Conservation (phyloP, 2,888 invertebrate species). For the Cryptophagus acutangulus region DNA sequence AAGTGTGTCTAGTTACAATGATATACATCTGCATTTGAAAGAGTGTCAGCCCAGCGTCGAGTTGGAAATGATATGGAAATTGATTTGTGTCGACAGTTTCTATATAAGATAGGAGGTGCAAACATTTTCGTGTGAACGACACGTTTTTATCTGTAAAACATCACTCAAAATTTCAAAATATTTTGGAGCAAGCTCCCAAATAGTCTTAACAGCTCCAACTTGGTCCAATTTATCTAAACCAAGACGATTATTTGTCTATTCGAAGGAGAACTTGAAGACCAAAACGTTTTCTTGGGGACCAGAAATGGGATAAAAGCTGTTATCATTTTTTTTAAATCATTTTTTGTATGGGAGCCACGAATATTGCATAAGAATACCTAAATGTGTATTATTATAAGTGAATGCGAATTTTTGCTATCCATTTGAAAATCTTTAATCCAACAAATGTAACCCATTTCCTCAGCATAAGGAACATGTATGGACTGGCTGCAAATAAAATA, state of each 20-base stretch:
- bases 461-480: constrained; percentile 35
- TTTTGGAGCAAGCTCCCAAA: no score
- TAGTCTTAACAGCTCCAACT: no score
- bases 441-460: constrained; percentile 48
- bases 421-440: constrained; percentile 44
- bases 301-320: no score
- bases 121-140: constrained; percentile 6
- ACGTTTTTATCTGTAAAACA: constrained; percentile 7
- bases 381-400: no score
- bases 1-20: constrained; percentile 41
- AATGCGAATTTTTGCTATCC: constrained; percentile 39
- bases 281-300: no score
- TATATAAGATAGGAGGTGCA: constrained; percentile 5
- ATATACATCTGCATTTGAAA: constrained; percentile 46
- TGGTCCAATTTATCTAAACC: no score
- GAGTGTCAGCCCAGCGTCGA: constrained; percentile 41
- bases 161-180: constrained; percentile 5
- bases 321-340: no score
- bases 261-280: no score
- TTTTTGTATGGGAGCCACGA: no score
- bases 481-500: constrained; percentile 48
- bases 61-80: constrained; percentile 45
- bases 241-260: no score
- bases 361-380: no score
- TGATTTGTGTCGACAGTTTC: constrained; percentile 31